Evolutionary conservation across 2,113 vertebrate species (phyloP).

Genomic region (Rhadina sibilatrix): DNA sequence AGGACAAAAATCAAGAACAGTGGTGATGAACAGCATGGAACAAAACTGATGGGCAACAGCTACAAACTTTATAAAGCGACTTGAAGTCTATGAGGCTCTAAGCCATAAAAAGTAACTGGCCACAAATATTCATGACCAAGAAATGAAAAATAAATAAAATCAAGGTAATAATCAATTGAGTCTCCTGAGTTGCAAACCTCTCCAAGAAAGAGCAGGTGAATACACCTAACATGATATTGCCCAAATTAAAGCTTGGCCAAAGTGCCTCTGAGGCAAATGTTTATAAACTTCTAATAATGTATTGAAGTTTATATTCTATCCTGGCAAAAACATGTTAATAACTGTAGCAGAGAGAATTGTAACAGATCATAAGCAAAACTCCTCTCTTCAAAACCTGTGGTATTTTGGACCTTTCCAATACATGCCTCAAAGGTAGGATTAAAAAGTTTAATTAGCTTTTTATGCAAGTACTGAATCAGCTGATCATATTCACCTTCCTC

Average conservation of each 20-base stretch:
- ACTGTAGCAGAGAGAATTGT: background rate
- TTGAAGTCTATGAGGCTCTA: background rate
- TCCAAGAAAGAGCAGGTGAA: background rate
- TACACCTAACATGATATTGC: background rate
- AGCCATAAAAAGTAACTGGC: background rate
- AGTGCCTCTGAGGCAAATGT: background rate
- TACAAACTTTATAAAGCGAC: background rate
- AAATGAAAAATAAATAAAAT: background rate
- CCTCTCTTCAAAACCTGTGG: background rate
- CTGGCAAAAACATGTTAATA: background rate
- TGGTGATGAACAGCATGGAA: background rate
- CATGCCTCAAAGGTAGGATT: background rate
- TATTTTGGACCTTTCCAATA: slow-evolving; percentile 3
- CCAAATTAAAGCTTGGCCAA: background rate
- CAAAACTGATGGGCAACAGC: background rate
- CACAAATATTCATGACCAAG: background rate
- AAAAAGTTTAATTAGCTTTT: slow-evolving; percentile 55
- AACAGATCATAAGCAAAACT: background rate
- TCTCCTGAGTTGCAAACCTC: background rate
- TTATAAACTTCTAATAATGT: background rate
- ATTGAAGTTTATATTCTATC: background rate
- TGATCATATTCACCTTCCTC: slow-evolving; percentile 34
- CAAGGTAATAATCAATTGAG: background rate
- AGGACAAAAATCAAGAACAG: background rate
- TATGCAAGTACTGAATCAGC: slow-evolving; percentile 4